A percentile compares a stretch with the other conserved stretches of the same genome.
These are phyloP conservation scores for Drosophila lacertosa DNA, from an alignment of 1,140 invertebrate species.

Conservation along the genomic window DNA sequence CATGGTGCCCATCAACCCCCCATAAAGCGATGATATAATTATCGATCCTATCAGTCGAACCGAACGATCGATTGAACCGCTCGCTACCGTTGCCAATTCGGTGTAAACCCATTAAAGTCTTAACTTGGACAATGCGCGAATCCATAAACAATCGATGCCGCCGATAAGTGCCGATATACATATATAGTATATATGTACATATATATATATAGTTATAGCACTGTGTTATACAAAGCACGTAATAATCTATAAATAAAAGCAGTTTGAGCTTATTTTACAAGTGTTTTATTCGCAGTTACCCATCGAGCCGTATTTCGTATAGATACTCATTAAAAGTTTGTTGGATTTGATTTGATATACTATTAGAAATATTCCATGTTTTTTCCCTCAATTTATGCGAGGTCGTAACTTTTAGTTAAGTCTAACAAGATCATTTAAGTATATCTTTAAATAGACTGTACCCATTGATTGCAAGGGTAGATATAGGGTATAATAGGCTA, in stretches of 20 bases:
- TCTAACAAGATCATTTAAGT: too few species aligned
- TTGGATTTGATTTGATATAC: too few species aligned
- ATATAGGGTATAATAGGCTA: too few species aligned
- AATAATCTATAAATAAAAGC: neutral
- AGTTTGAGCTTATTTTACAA: too few species aligned
- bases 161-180: slow-evolving; percentile 27
- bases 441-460: too few species aligned
- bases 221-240: neutral
- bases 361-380: too few species aligned
- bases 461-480: too few species aligned
- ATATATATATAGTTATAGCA: slow-evolving; percentile 16
- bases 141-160: slow-evolving; percentile 10
- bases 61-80: slow-evolving; percentile 5
- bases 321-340: too few species aligned
- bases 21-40: slow-evolving; percentile 42
- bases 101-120: slow-evolving; percentile 41
- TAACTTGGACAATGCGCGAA: slow-evolving; percentile 24
- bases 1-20: slow-evolving; percentile 20
- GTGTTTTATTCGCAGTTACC: too few species aligned
- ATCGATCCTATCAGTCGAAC: slow-evolving; percentile 12
- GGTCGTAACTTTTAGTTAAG: too few species aligned
- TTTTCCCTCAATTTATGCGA: too few species aligned
- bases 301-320: too few species aligned
- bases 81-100: slow-evolving; percentile 31
- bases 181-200: slow-evolving; percentile 4